A percentile compares a stretch with the other conserved stretches of the same genome.
Conservation (phyloP, 1,140 invertebrate species). For the Meloidogyne floridensis region DNA sequence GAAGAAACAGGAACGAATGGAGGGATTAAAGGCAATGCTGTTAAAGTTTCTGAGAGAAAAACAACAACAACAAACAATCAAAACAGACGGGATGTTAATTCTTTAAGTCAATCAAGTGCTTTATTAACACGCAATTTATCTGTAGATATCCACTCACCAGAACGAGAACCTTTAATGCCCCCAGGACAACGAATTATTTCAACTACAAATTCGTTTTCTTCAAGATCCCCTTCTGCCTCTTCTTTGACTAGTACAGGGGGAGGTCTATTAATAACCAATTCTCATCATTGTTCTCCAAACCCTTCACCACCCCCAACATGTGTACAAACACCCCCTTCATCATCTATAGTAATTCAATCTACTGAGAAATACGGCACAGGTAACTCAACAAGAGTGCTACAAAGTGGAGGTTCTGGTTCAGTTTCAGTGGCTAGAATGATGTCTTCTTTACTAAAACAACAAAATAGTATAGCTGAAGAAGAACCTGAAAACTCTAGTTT, state of each 20-base stretch:
- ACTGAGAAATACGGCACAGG: background rate
- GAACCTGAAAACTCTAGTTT: constrained; percentile 19
- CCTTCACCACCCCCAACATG: constrained; percentile 17
- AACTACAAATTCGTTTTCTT: constrained; percentile 5
- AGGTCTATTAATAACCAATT: background rate
- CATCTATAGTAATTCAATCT: background rate
- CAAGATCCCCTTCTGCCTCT: constrained; percentile 22
- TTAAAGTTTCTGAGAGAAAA: background rate
- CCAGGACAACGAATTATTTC: constrained; percentile 1
- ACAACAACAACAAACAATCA: background rate
- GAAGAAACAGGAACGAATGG: constrained; percentile 3
- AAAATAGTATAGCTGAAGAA: constrained; percentile 31
- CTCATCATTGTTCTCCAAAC: constrained; percentile 26
- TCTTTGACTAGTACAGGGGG: constrained; percentile 11
- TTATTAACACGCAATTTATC: constrained; percentile 10
- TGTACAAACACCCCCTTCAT: background rate
- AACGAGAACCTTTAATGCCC: background rate
- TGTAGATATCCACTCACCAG: constrained; percentile 23
- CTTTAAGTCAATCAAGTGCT: background rate
- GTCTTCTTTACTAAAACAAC: constrained; percentile 23
- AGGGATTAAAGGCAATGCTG: background rate
- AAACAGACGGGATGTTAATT: background rate
- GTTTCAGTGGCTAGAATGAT: constrained; percentile 25
- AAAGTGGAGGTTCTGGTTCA: constrained; percentile 11
- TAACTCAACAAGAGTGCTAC: background rate